These are phyloP conservation scores for Cephalopterus ornatus DNA, from an alignment of 2,113 vertebrate genomes.

Conservation along the genomic window DNA sequence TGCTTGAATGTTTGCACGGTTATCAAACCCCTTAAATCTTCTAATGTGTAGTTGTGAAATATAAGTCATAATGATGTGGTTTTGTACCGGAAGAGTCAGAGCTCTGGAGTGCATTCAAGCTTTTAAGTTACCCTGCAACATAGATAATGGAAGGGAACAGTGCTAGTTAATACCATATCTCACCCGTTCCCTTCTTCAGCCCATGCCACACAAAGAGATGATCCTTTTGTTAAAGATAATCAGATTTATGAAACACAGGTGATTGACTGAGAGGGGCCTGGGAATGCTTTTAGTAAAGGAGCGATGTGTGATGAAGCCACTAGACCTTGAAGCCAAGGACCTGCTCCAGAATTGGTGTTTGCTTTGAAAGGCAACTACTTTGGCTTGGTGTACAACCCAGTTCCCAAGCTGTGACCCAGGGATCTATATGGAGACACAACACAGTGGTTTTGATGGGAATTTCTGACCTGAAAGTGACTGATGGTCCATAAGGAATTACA, in stretches of 20 bases:
- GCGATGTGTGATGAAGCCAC: background rate
- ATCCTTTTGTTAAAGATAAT: background rate
- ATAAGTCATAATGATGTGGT: background rate
- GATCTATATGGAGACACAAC: background rate
- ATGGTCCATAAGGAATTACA: rapidly evolving
- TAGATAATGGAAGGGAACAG: background rate
- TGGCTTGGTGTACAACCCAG: background rate
- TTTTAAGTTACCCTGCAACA: background rate
- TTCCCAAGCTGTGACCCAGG: rapidly evolving
- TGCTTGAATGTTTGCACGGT: background rate
- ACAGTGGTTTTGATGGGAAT: background rate
- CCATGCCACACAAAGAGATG: background rate
- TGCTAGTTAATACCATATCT: background rate
- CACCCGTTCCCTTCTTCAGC: background rate
- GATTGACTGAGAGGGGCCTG: background rate
- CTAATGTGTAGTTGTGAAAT: background rate
- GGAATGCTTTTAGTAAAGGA: background rate
- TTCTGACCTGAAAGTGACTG: background rate
- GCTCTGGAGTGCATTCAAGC: background rate
- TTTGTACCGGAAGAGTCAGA: background rate
- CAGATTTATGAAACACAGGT: background rate
- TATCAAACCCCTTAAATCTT: background rate
- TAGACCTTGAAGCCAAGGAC: background rate
- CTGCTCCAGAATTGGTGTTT: background rate
- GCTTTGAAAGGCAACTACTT: background rate